These are phyloP conservation scores for Encarsia formosa DNA, from an alignment of 2,888 invertebrate species.

Conservation along the genomic window DNA sequence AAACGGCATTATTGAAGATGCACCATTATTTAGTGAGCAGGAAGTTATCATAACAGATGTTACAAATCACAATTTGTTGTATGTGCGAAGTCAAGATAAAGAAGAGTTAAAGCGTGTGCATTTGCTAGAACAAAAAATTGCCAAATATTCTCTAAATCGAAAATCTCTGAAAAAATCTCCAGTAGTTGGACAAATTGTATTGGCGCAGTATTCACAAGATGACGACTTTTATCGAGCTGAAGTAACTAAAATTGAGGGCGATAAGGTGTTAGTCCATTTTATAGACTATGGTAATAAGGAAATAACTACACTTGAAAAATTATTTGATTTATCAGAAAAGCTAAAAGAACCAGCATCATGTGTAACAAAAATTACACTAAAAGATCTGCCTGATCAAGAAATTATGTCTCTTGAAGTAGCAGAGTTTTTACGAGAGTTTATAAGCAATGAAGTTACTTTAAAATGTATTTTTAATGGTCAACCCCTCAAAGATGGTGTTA, in stretches of 20 bases:
- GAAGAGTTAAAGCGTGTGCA: constrained; percentile 32
- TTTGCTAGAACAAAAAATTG: constrained; percentile 37
- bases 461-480: constrained; percentile 34
- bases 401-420: constrained; percentile 38
- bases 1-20: too few relatives aligned
- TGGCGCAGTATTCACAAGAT: constrained; percentile 38
- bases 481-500: constrained; percentile 33
- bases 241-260: constrained; percentile 32
- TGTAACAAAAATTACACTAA: constrained; percentile 34
- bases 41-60: constrained; percentile 38
- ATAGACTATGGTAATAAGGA: constrained; percentile 46
- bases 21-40: too few relatives aligned
- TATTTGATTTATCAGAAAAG: constrained; percentile 34
- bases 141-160: constrained; percentile 38
- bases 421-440: constrained; percentile 33
- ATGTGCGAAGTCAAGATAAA: constrained; percentile 33
- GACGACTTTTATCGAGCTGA: constrained; percentile 45
- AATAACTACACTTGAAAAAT: constrained; percentile 28
- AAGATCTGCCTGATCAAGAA: constrained; percentile 31
- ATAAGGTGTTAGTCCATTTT: constrained; percentile 36
- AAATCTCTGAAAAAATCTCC: constrained; percentile 33
- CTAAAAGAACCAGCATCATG: constrained; percentile 37
- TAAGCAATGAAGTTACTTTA: constrained; percentile 32
- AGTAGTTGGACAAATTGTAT: constrained; percentile 38
- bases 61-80: constrained; percentile 32